Base-by-base conservation (phyloP, 2,888 invertebrate genomes). In the Crioceris asparagi region DNA sequence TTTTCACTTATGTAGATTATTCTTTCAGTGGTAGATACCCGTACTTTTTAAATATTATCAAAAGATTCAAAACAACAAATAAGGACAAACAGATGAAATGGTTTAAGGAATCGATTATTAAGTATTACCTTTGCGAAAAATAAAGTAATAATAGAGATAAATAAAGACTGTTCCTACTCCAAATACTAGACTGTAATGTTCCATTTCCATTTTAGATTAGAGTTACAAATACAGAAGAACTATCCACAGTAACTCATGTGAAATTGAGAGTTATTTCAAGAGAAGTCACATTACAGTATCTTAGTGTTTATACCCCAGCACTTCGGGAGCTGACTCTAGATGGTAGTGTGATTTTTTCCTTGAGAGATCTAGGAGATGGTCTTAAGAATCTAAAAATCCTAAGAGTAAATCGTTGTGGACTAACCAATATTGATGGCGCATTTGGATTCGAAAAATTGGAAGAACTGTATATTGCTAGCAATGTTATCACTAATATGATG, bases 291-390 rank as follows among this genome's bases (percentile, higher is more conserved):
- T 55, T 82, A 29, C 74, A 79, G 27, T 66, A 79, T 16, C 61
- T 82, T 1, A 69, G 75, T 27, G 61, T 75, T 1, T 71, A 78
- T 36, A 68, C 75, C 27, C 82, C 82, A 3, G 67, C 70, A 29
- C 65, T 83, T 3, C 64, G 69, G 7, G 69, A 70, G 3, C 61
- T 83, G 25, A 74, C 70, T 23, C 61, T 83, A 3, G 78, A 79
- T 41, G 82, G 81, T 17, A 81, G 81, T 47, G 72, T 74, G 5
- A 59, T 83, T 1, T 66, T 70, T 4, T 78, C 81, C 0, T 56
- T 83, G 30, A 66, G 82, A 37, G 82, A 82, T 52, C 67, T 82
- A 14, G 83, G 82, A 14, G 76, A 72, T 45, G 75, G 75, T 16
- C 62, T 82, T 41, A 65, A 67, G 33, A 72, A 70, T 53, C 59